These are phyloP conservation scores for Vanacampus margaritifer DNA, from an alignment of 2,113 vertebrate species.

Conservation along the genomic window DNA sequence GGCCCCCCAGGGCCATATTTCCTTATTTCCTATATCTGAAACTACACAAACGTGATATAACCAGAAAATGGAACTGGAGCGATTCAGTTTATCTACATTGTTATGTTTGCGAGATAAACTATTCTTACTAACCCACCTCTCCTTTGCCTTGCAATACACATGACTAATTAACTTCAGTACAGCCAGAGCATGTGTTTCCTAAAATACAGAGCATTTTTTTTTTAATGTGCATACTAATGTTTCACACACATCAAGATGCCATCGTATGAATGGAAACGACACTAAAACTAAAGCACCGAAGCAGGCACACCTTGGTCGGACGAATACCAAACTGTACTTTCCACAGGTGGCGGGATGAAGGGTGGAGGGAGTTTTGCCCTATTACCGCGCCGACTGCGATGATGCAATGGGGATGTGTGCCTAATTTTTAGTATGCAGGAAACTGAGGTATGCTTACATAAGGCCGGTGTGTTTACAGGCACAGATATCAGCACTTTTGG, in stretches of 20 bases:
- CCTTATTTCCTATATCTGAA: too few relatives aligned
- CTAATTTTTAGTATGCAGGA: constrained; percentile 9
- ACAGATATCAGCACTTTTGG: background rate
- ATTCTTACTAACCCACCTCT: background rate
- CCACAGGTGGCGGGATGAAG: too few relatives aligned
- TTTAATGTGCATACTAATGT: constrained; percentile 1
- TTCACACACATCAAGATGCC: background rate
- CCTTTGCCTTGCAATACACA: background rate
- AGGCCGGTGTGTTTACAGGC: background rate
- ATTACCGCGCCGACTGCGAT: background rate
- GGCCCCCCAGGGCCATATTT: too few relatives aligned
- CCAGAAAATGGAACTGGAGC: background rate
- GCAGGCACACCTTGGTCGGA: background rate
- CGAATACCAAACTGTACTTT: constrained; percentile 3
- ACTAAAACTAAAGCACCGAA: background rate
- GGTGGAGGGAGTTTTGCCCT: background rate
- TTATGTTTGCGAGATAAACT: background rate
- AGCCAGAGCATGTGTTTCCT: background rate
- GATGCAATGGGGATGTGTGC: background rate
- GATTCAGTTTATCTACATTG: background rate
- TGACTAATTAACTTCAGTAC: background rate
- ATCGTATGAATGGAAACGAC: constrained; percentile 1
- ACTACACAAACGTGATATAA: background rate
- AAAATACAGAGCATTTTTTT: background rate
- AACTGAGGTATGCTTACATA: background rate